phyloP scores from a whole-genome alignment of 2,113 vertebrate species.

The Oryzias javanicus region DNA sequence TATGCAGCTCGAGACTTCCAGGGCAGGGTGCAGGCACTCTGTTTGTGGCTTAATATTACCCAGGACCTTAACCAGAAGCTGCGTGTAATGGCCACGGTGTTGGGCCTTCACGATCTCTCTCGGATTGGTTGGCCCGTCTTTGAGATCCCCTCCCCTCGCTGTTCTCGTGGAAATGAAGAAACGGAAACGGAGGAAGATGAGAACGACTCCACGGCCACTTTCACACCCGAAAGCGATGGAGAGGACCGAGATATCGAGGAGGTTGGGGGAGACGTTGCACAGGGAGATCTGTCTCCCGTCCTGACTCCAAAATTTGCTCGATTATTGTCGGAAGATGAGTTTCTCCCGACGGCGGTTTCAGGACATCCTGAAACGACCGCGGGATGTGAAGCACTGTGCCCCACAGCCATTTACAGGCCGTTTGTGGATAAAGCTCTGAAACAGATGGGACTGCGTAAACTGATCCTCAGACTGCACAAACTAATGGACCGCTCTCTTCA shows the following conservation, averaged over 20 bases:
- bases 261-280: conserved; percentile 29
- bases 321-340: conserved; percentile 85
- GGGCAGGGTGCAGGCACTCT: conserved; percentile 98
- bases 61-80: conserved; percentile 98
- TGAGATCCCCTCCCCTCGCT: conserved; percentile 93
- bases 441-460: conserved; percentile 97
- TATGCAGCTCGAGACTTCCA: conserved; percentile 96
- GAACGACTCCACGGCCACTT: conserved; percentile 80
- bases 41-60: conserved; percentile 97
- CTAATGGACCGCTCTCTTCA: conserved; percentile 97
- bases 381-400: conserved; percentile 79
- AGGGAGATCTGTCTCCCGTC: conserved; percentile 66
- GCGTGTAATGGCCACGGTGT: conserved; percentile 95
- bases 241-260: conserved; percentile 74
- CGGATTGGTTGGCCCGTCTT: conserved; percentile 98
- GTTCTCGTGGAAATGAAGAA: conserved; percentile 81
- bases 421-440: conserved; percentile 99
- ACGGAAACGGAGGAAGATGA: conserved; percentile 79
- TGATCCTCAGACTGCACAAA: conserved; percentile 96
- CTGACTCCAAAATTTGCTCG: conserved; percentile 79
- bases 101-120: conserved; percentile 92
- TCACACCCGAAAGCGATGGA: conserved; percentile 83
- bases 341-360: conserved; percentile 55
- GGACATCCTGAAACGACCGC: conserved; percentile 33
- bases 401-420: conserved; percentile 94